phyloP scores from a whole-genome alignment of 2,113 vertebrate genomes.

The Hemichromis elongatus region DNA sequence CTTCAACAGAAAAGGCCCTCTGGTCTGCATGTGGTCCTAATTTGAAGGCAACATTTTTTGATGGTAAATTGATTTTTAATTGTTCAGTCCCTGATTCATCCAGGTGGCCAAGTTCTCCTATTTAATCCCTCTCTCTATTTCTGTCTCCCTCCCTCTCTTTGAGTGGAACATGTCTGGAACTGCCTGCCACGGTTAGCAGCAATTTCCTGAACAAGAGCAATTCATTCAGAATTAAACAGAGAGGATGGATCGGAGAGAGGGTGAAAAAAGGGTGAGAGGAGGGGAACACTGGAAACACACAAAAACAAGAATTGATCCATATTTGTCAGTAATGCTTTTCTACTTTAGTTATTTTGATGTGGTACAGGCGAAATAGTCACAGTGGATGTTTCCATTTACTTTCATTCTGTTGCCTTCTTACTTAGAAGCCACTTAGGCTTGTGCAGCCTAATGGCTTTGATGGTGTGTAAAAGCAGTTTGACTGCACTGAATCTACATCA shows the following conservation, averaged over 20 bases:
- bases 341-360: constrained; percentile 89
- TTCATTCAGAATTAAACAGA: constrained; percentile 44
- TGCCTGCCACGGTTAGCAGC: constrained; percentile 74
- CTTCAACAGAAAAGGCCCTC: constrained; percentile 50
- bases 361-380: constrained; percentile 79
- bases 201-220: constrained; percentile 76
- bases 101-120: constrained; percentile 68
- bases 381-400: constrained; percentile 66
- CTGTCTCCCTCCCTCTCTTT: constrained; percentile 13
- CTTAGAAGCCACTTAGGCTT: constrained; percentile 83
- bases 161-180: constrained; percentile 52
- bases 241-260: background rate
- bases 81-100: constrained; percentile 68
- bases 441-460: constrained; percentile 86
- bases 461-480: constrained; percentile 95
- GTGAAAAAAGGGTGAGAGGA: background rate
- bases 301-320: constrained; percentile 79
- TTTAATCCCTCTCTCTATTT: constrained; percentile 29
- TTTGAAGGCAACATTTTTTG: constrained; percentile 72
- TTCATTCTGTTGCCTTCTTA: constrained; percentile 1
- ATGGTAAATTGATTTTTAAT: constrained; percentile 75
- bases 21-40: constrained; percentile 59
- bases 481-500: constrained; percentile 93
- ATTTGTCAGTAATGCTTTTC: constrained; percentile 89
- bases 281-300: background rate